These are phyloP conservation scores for Poliocrania exsul DNA, from an alignment of 2,797 vertebrate genomes.

Conservation along the genomic window DNA sequence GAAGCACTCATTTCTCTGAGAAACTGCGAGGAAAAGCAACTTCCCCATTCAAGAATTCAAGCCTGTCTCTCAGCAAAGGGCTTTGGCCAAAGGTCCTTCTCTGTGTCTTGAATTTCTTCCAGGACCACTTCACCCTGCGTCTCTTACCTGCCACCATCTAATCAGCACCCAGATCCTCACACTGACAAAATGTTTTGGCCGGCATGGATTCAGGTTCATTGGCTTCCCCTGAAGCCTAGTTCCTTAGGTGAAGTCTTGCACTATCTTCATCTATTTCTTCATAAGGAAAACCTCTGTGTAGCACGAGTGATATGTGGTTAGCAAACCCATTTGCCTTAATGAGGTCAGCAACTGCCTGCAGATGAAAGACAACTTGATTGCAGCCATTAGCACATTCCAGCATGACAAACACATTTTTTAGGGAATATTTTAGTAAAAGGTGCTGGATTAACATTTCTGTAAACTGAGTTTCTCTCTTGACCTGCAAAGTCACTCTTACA, in stretches of 20 bases:
- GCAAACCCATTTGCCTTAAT: conserved; percentile 16
- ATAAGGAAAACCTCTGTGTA: background rate
- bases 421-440: conserved; percentile 11
- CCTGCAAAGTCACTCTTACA: background rate
- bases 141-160: background rate
- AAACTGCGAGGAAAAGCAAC: background rate
- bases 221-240: background rate
- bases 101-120: background rate
- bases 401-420: conserved; percentile 28
- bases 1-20: background rate
- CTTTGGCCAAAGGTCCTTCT: background rate
- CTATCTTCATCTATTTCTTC: background rate
- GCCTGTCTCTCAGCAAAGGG: background rate
- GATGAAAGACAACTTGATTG: conserved; percentile 48
- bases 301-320: background rate
- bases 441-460: conserved; percentile 11
- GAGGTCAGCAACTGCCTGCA: conserved; percentile 25
- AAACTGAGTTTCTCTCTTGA: background rate
- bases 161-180: background rate
- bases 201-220: background rate
- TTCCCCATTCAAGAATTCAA: background rate
- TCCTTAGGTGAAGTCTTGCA: background rate
- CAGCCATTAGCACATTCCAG: conserved; percentile 32
- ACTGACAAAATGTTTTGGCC: background rate
- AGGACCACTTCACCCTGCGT: background rate